Evolutionary conservation across 2,113 vertebrate species (phyloP), one percentile per base, ranked within the genome.

Genomic region (Zosterops lateralis): DNA sequence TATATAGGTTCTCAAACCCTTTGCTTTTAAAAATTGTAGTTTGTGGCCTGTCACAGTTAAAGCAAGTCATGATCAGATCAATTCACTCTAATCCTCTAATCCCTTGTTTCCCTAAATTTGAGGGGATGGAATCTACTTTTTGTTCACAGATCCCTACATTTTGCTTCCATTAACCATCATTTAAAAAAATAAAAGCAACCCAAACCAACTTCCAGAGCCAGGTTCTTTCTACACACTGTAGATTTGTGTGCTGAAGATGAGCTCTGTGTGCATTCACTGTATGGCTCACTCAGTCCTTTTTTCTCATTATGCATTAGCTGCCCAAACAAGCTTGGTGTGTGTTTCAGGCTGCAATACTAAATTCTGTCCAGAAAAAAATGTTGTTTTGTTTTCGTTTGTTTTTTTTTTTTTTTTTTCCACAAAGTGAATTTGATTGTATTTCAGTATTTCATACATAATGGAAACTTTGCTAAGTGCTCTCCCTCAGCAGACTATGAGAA

Each of bases 371-470:
- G 67, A 64, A 92, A 71, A 65, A 54, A 9, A 3, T 17, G 65
- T 14, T 26, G 16, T 9, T 0, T 7, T 20, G 20, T 22, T 26
- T 51, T 44, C 8, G 7, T 45, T 48, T 48, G 1, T 2, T 51
- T 7, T 53, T 17, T 51, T 2, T 51, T 7, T 53, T 17, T 51
- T 78, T 71, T 58, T 68, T 76, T 54, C 31, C 3, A 2, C 26
- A 56, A n/a, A 34, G n/a, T 18, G 47, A 34, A 10, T 72, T 82
- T 48, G 36, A 25, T 80, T 4, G 0, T 40, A 12, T 73, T 68
- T 92, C 28, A 17, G 0, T 40, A 12, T 73, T 68, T 92, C 28
- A 17, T 26, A 18, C 7, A 2, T 13, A 53, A 32, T n/a, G 40
- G 17, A 48, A 70, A 40, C 54, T 60, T 4, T 26, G 17, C 45